A percentile compares a stretch with the other conserved stretches of the same genome.
Conservation (phyloP, 2,797 vertebrate genomes). For the Oreonectes daqikongensis region DNA sequence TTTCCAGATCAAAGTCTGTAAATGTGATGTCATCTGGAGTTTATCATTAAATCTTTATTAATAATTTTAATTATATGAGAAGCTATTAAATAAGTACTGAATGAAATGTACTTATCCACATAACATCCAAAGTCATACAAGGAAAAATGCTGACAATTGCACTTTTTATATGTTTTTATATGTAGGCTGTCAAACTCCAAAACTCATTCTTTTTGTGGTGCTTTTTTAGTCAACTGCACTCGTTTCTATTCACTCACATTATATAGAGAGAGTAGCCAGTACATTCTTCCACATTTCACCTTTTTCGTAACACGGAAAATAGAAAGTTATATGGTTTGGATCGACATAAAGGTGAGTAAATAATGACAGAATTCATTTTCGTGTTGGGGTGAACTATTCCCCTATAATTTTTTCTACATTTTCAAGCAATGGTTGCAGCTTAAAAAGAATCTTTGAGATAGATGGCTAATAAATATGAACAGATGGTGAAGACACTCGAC, state of each 20-base stretch:
- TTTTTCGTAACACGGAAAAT: neutral
- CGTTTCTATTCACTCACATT: neutral
- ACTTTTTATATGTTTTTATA: neutral
- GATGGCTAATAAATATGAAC: slow-evolving; percentile 20
- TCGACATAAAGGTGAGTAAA: neutral
- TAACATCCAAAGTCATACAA: neutral
- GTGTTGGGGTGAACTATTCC: neutral
- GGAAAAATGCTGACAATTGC: neutral
- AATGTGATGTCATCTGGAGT: neutral
- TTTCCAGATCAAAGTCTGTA: neutral
- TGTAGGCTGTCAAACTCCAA: neutral
- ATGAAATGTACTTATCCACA: too few relatives aligned
- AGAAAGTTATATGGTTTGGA: neutral
- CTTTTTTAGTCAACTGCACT: neutral
- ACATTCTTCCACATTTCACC: neutral
- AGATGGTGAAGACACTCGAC: slow-evolving; percentile 15
- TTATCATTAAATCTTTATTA: neutral
- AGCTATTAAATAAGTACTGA: too few relatives aligned
- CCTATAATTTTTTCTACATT: neutral
- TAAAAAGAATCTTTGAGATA: neutral
- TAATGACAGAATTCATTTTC: neutral
- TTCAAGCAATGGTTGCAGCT: neutral
- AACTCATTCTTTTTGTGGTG: neutral
- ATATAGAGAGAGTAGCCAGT: neutral
- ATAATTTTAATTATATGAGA: too few relatives aligned